A percentile compares a stretch with the other conserved stretches of the same genome.
These are phyloP conservation scores for Oegoconia quadripuncta DNA, from an alignment of 2,888 invertebrate species.

Conservation along the genomic window DNA sequence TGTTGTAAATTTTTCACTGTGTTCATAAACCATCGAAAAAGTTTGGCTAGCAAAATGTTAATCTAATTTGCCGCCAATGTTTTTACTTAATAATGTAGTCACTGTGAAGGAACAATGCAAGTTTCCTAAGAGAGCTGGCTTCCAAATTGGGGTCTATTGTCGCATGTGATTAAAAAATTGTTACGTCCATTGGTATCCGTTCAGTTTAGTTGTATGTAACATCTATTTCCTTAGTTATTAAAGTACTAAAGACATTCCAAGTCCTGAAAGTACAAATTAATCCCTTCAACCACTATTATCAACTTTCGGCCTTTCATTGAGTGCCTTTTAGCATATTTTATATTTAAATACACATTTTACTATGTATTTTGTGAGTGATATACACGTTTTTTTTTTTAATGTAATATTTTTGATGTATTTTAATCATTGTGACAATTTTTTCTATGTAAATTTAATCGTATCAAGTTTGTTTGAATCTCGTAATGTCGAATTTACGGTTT, in stretches of 20 bases:
- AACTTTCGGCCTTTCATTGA: not conserved
- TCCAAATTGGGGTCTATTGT: no score
- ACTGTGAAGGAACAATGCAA: no score
- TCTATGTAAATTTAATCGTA: not conserved
- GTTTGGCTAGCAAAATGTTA: no score
- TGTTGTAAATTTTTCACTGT: no score
- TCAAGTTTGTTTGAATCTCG: not conserved
- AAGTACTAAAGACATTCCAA: not conserved
- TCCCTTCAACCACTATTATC: not conserved
- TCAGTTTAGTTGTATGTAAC: no score
- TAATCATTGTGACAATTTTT: not conserved
- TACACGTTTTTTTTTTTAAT: slow-evolving; percentile 1
- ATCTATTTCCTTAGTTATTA: no score
- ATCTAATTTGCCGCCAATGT: no score
- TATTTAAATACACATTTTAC: not conserved
- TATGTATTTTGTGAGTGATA: slow-evolving; percentile 1
- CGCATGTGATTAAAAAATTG: no score
- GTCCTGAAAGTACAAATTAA: not conserved
- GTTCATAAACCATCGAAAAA: no score
- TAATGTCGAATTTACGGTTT: not conserved
- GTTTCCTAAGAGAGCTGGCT: no score
- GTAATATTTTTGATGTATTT: slow-evolving; percentile 2
- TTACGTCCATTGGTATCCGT: no score
- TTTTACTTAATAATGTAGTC: no score
- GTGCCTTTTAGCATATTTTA: slow-evolving; percentile 1